phyloP scores from a whole-genome alignment of 1,140 invertebrate genomes.

The Drosophila persimilis region DNA sequence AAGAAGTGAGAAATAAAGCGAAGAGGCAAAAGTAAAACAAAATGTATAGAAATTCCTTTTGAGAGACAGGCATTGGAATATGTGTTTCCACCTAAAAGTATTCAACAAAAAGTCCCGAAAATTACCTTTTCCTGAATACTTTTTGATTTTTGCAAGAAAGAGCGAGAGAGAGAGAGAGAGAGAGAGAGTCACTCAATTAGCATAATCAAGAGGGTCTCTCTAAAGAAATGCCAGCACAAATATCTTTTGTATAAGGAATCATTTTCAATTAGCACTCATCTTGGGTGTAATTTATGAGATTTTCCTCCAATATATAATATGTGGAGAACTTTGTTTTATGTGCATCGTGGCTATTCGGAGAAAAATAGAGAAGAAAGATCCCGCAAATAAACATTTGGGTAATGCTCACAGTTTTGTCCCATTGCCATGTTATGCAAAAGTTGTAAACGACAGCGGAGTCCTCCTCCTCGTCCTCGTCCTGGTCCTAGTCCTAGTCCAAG shows the following conservation, averaged over 20 bases:
- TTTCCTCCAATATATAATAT: conserved; percentile 57
- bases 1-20: no score
- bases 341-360: conserved; percentile 45
- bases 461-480: no score
- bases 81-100: background rate
- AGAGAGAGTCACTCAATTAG: conserved; percentile 38
- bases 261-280: conserved; percentile 64
- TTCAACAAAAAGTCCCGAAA: no score
- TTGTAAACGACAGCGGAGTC: conserved; percentile 43
- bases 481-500: conserved; percentile 10
- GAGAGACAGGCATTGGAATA: conserved; percentile 6
- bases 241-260: conserved; percentile 37
- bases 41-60: conserved; percentile 1
- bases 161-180: conserved; percentile 1
- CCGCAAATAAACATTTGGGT: conserved; percentile 76
- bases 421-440: conserved; percentile 70
- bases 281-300: conserved; percentile 43
- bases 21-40: background rate
- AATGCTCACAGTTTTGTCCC: conserved; percentile 67
- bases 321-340: conserved; percentile 72
- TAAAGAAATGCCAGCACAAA: conserved; percentile 15
- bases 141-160: conserved; percentile 12
- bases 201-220: conserved; percentile 10
- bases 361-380: conserved; percentile 1
- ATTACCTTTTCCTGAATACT: background rate